These are phyloP conservation scores for Diorhabda sublineata DNA, from an alignment of 1,140 invertebrate genomes.

Conservation along the genomic window DNA sequence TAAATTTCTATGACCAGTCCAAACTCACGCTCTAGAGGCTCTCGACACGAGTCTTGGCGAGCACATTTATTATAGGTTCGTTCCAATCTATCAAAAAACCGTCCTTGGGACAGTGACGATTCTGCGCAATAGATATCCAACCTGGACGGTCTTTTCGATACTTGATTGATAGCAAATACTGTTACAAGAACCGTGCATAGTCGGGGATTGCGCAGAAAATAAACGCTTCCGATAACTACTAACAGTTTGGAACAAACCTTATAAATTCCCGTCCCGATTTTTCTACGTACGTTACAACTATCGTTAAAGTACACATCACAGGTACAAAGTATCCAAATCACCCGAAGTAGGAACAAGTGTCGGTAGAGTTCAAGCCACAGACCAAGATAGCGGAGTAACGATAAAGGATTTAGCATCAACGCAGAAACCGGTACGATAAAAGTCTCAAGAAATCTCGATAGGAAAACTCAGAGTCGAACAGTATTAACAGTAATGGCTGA, in stretches of 20 bases:
- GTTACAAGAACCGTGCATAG: too few species aligned
- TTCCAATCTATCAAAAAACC: too few species aligned
- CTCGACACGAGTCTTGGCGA: too few species aligned
- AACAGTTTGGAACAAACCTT: constrained; percentile 72
- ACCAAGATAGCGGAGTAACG: constrained; percentile 90
- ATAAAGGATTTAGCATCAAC: constrained; percentile 85
- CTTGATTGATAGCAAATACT: too few species aligned
- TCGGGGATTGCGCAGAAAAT: constrained; percentile 47
- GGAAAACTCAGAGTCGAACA: constrained; percentile 87
- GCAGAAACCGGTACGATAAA: constrained; percentile 78
- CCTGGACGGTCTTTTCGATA: too few species aligned
- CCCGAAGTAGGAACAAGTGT: constrained; percentile 81
- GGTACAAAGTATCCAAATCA: constrained; percentile 90
- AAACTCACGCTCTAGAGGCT: too few species aligned
- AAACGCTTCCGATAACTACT: constrained; percentile 88
- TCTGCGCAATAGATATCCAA: too few species aligned
- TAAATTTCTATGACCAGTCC: too few species aligned
- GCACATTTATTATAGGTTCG: too few species aligned
- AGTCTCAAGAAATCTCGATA: constrained; percentile 76
- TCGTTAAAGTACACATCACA: constrained; percentile 72
- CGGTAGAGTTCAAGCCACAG: constrained; percentile 82
- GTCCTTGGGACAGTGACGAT: too few species aligned
- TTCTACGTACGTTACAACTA: constrained; percentile 69
- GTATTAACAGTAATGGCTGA: constrained; percentile 91
- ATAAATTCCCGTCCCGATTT: constrained; percentile 86